Percentiles rank a stretch among this genome's conserved stretches.
Conservation (phyloP, 2,113 vertebrate species). For the Plectropomus leopardus region DNA sequence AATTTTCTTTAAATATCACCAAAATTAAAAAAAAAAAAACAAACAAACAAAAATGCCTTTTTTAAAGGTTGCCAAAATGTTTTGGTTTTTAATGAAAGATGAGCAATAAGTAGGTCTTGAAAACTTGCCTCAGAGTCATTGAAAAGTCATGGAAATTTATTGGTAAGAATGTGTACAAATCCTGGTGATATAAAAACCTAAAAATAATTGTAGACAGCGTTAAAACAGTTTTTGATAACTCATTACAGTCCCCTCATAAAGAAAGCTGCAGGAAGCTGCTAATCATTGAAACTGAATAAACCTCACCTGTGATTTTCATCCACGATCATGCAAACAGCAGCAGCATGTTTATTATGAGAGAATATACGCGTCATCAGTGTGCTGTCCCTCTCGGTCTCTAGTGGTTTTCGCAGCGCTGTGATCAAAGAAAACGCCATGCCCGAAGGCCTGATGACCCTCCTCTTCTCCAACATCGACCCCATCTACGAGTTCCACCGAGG, state of each 20-base stretch:
- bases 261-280: neutral
- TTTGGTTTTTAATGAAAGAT: too few relatives aligned
- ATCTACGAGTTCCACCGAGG: conserved; percentile 95
- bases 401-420: conserved; percentile 96
- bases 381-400: conserved; percentile 60
- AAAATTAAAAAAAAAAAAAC: too few relatives aligned
- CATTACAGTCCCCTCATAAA: neutral
- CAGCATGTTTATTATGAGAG: neutral
- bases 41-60: too few relatives aligned
- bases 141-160: too few relatives aligned
- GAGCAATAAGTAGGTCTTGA: too few relatives aligned
- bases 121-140: too few relatives aligned
- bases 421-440: conserved; percentile 94
- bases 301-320: neutral
- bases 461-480: conserved; percentile 96
- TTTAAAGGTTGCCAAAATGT: too few relatives aligned
- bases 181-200: too few relatives aligned
- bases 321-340: neutral
- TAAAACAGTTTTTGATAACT: neutral
- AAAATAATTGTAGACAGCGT: too few relatives aligned
- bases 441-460: conserved; percentile 89
- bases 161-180: too few relatives aligned
- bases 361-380: neutral
- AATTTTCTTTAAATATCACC: too few relatives aligned
- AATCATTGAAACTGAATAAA: neutral